A percentile compares a stretch with the other conserved stretches of the same genome.
Evolutionary conservation across 2,888 invertebrate genomes (phyloP).

Genomic region (Aplocera efformata): DNA sequence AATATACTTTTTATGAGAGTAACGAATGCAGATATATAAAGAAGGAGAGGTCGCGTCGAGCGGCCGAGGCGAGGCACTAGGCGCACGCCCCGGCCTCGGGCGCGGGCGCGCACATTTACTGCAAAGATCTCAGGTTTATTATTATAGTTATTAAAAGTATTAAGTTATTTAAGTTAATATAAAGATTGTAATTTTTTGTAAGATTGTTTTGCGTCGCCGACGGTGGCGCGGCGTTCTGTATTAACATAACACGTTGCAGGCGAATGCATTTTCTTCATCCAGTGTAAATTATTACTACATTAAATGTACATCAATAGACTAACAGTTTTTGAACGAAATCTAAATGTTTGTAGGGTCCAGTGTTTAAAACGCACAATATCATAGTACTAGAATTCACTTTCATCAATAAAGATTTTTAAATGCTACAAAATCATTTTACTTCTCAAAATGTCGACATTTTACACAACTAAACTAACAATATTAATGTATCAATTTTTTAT

Average conservation of each 20-base stretch:
- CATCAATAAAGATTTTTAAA: slow-evolving; percentile 64
- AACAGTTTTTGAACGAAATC: slow-evolving; percentile 75
- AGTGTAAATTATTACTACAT: slow-evolving; percentile 69
- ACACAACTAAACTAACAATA: slow-evolving; percentile 65
- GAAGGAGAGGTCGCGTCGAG: slow-evolving; percentile 49
- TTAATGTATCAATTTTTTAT: slow-evolving; percentile 77
- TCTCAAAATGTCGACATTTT: slow-evolving; percentile 71
- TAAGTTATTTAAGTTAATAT: slow-evolving; percentile 80
- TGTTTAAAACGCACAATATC: slow-evolving; percentile 79
- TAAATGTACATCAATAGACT: slow-evolving; percentile 74
- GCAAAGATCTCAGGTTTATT: slow-evolving; percentile 80
- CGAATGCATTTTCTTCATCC: slow-evolving; percentile 72
- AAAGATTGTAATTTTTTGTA: slow-evolving; percentile 75
- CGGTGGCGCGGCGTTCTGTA: slow-evolving; percentile 54
- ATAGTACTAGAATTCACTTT: slow-evolving; percentile 75
- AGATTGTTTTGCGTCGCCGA: slow-evolving; percentile 71
- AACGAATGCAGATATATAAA: slow-evolving; percentile 64
- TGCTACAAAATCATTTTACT: slow-evolving; percentile 58
- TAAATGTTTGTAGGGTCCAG: slow-evolving; percentile 80
- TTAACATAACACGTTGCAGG: slow-evolving; percentile 54
- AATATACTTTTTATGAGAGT: slow-evolving; percentile 71
- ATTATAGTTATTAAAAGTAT: slow-evolving; percentile 78
- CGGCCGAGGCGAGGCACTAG: slow-evolving; percentile 52
- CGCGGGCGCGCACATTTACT: slow-evolving; percentile 40
- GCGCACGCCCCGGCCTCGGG: slow-evolving; percentile 22